A percentile compares a stretch with the other conserved stretches of the same genome.
phyloP scores from a whole-genome alignment of 2,113 vertebrate species.

The Pelobates fuscus region DNA sequence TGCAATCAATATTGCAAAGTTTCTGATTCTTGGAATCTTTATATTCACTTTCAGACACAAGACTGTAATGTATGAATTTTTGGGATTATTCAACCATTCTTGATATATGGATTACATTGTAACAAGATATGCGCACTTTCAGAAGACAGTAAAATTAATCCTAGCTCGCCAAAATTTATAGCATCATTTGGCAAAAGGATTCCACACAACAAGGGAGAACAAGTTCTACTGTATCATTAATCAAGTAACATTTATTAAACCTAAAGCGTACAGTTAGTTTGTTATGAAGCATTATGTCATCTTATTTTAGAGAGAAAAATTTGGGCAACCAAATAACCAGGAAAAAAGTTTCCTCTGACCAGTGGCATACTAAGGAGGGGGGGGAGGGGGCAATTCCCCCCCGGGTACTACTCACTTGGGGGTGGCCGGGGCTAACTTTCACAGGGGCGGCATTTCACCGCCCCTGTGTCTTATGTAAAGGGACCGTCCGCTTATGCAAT shows the following conservation, averaged over 20 bases:
- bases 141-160: slow-evolving; percentile 18
- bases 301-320: no score
- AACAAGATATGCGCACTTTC: neutral
- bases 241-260: neutral
- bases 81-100: neutral
- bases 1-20: neutral
- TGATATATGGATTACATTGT: slow-evolving; percentile 18
- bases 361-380: no score
- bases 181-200: neutral
- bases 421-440: no score
- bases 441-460: no score
- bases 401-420: no score
- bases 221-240: neutral
- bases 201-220: neutral
- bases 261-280: no score
- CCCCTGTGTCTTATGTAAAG: no score
- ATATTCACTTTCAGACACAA: neutral
- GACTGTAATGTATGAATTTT: neutral
- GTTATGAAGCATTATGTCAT: no score
- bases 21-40: neutral
- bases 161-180: neutral
- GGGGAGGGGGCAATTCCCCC: no score
- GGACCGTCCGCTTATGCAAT: no score
- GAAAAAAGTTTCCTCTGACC: no score
- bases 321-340: no score